Evolutionary conservation across 1,140 invertebrate genomes (phyloP).

Genomic region (Steinernema feltiae): DNA sequence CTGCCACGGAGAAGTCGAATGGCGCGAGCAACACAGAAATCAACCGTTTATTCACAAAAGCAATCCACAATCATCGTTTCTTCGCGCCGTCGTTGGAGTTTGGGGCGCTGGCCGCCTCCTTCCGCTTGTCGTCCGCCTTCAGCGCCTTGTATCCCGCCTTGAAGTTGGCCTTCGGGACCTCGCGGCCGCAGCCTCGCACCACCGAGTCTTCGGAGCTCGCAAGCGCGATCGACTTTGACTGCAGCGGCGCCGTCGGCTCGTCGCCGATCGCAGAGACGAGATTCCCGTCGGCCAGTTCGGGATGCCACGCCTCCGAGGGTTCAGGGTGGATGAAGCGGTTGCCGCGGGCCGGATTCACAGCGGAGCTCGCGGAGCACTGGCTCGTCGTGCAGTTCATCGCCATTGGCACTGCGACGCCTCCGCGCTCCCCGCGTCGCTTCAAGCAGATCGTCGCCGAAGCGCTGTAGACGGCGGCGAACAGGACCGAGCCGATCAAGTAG

Average conservation of each 20-base stretch:
- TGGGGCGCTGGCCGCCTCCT: neutral
- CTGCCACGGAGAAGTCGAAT: neutral
- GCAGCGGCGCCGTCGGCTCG: neutral
- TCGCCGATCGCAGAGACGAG: neutral
- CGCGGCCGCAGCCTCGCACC: neutral
- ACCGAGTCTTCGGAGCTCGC: neutral
- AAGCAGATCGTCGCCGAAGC: no score
- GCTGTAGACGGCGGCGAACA: no score
- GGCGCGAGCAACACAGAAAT: neutral
- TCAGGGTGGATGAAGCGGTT: neutral
- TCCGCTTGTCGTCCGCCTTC: neutral
- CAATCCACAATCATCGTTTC: neutral
- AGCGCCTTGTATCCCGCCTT: neutral
- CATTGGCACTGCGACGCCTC: no score
- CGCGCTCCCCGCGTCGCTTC: no score
- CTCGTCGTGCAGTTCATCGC: neutral
- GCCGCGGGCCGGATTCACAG: neutral
- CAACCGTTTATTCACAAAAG: neutral
- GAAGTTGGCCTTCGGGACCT: neutral
- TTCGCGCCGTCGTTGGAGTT: neutral
- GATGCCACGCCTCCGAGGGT: neutral
- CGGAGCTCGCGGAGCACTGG: neutral
- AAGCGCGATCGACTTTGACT: neutral
- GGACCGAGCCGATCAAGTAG: no score
- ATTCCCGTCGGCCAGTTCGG: neutral